These are phyloP conservation scores for Aethes cnicana DNA, from an alignment of 2,888 invertebrate genomes.

Conservation along the genomic window DNA sequence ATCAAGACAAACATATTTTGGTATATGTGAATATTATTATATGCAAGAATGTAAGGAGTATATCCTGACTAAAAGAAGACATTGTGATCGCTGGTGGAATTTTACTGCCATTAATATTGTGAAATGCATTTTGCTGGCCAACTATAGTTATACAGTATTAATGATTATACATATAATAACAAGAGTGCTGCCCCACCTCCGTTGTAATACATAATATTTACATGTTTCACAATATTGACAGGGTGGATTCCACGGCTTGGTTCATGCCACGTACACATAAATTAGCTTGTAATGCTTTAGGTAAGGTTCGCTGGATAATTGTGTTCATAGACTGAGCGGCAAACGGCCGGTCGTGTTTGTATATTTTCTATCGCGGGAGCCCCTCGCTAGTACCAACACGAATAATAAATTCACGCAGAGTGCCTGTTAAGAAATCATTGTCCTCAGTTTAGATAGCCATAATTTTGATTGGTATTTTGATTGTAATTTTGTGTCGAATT, in stretches of 20 bases:
- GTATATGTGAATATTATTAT: slow-evolving; percentile 79
- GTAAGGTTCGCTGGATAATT: slow-evolving; percentile 79
- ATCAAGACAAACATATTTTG: slow-evolving; percentile 83
- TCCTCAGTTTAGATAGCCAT: slow-evolving; percentile 77
- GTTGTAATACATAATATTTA: slow-evolving; percentile 9
- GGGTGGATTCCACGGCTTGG: slow-evolving; percentile 66
- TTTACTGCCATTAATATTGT: slow-evolving; percentile 59
- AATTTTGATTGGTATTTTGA: slow-evolving; percentile 72
- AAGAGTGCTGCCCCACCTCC: slow-evolving; percentile 25
- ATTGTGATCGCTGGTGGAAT: slow-evolving; percentile 63
- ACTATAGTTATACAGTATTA: slow-evolving; percentile 31
- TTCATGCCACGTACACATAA: slow-evolving; percentile 79
- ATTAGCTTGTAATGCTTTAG: slow-evolving; percentile 81
- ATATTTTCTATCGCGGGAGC: slow-evolving; percentile 54
- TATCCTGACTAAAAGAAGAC: slow-evolving; percentile 57
- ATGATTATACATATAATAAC: slow-evolving; percentile 21
- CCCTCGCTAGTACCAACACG: slow-evolving; percentile 55
- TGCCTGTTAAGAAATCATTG: slow-evolving; percentile 74
- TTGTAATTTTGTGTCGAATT: slow-evolving; percentile 70
- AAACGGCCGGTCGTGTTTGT: slow-evolving; percentile 60
- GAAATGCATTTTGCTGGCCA: slow-evolving; percentile 33
- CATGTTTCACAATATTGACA: slow-evolving; percentile 50
- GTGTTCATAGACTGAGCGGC: slow-evolving; percentile 78
- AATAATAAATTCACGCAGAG: slow-evolving; percentile 76
- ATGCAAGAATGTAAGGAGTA: slow-evolving; percentile 62